These are phyloP conservation scores for Clistopyga incitator DNA, from an alignment of 2,888 invertebrate species.

Conservation along the genomic window DNA sequence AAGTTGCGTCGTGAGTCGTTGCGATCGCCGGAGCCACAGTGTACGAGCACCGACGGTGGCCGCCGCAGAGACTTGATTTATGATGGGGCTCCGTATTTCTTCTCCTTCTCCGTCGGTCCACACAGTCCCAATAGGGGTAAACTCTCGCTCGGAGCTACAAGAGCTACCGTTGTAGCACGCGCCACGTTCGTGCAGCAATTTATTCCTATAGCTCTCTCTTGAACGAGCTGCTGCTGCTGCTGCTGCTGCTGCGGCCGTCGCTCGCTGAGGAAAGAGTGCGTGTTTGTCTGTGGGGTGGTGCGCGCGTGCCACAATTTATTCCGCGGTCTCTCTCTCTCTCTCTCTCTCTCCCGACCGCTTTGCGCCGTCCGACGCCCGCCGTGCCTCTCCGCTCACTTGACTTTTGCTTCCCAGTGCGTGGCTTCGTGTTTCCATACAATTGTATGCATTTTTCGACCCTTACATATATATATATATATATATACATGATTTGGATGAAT, in stretches of 20 bases:
- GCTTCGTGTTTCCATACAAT: neutral
- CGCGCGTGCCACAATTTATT: constrained; percentile 66
- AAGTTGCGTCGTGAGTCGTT: neutral
- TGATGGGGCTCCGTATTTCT: constrained; percentile 50
- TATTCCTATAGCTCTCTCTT: constrained; percentile 47
- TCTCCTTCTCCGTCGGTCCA: neutral
- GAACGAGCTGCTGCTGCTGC: constrained; percentile 11
- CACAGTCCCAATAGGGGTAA: constrained; percentile 35
- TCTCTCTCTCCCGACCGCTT: neutral
- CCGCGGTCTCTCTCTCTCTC: constrained; percentile 26
- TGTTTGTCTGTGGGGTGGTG: constrained; percentile 45
- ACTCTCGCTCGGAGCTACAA: constrained; percentile 36
- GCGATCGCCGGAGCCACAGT: constrained; percentile 25
- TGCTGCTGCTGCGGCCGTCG: constrained; percentile 9
- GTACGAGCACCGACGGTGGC: too few relatives aligned
- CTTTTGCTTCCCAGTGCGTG: constrained; percentile 10
- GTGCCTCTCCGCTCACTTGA: neutral
- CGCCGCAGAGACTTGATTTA: constrained; percentile 52
- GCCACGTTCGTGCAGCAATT: constrained; percentile 63
- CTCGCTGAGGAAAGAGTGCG: constrained; percentile 41
- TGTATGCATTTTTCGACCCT: neutral
- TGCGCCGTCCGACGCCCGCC: constrained; percentile 14
- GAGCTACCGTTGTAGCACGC: constrained; percentile 53
- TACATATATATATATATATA: neutral
- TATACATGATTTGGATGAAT: neutral